Evolutionary conservation across 2,113 vertebrate species (phyloP).

Genomic region (Daubentonia madagascariensis): DNA sequence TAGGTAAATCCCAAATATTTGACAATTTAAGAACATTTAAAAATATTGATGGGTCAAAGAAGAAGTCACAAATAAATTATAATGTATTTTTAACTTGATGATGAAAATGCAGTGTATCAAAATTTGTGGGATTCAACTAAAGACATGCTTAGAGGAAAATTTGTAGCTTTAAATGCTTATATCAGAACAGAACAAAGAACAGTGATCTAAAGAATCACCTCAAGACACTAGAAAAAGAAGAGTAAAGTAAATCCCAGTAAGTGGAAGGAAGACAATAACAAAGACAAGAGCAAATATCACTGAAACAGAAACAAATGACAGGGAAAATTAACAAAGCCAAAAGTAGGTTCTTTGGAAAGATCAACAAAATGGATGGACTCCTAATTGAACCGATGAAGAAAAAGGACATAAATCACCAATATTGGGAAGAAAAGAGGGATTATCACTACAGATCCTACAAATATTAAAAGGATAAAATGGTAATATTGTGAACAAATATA

Average conservation of each 20-base stretch:
- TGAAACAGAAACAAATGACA: background rate
- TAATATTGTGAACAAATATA: background rate
- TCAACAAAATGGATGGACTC: background rate
- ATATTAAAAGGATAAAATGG: background rate
- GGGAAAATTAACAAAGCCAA: background rate
- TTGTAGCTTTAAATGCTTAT: background rate
- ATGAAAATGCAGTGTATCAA: background rate
- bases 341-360: background rate
- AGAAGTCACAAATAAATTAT: background rate
- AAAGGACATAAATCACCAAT: background rate
- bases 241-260: conserved; percentile 17
- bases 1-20: background rate
- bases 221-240: background rate
- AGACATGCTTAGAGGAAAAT: background rate
- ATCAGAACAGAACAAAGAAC: background rate
- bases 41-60: background rate
- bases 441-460: background rate
- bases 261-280: background rate
- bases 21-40: background rate
- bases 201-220: background rate
- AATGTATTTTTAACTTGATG: background rate
- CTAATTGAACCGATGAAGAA: background rate
- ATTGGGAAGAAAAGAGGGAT: background rate
- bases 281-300: background rate
- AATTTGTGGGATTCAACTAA: conserved; percentile 3